Percentiles rank a stretch among this genome's conserved stretches.
Evolutionary conservation across 35 echinoderm and acorn worm genomes (phyloP).

Genomic region (Stichopus chloronotus): DNA sequence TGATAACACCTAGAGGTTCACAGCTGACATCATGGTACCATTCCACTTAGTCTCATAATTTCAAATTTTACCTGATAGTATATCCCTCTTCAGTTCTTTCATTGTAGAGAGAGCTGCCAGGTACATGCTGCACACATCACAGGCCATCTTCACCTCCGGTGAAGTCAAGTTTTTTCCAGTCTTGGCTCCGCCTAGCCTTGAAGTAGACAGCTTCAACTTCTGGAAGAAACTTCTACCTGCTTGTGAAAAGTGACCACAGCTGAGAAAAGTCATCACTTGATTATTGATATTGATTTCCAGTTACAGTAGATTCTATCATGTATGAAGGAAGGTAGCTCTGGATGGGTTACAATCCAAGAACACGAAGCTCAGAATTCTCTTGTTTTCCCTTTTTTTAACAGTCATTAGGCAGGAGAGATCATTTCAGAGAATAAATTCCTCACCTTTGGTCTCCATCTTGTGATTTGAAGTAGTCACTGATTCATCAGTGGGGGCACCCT

Average conservation of each 20-base stretch:
- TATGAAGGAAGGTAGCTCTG: not conserved
- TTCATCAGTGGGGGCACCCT: slow-evolving; percentile 71
- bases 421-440: no score
- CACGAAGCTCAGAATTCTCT: no score
- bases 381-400: no score
- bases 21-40: no score
- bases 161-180: slow-evolving; percentile 77
- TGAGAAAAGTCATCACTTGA: not conserved
- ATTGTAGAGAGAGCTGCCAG: slow-evolving; percentile 83
- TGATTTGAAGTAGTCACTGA: slow-evolving; percentile 26
- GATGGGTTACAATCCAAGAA: no score
- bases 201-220: slow-evolving; percentile 78
- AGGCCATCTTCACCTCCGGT: slow-evolving; percentile 81
- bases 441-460: slow-evolving; percentile 56
- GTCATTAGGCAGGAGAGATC: no score
- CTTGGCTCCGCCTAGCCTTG: slow-evolving; percentile 67
- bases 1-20: no score
- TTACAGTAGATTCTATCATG: not conserved
- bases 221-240: slow-evolving; percentile 79
- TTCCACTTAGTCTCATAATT: not conserved
- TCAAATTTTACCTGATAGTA: slow-evolving; percentile 80
- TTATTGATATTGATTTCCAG: no score
- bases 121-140: slow-evolving; percentile 92
- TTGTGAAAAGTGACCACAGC: not conserved
- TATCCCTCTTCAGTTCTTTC: slow-evolving; percentile 87